A percentile compares a stretch with the other conserved stretches of the same genome.
phyloP scores from a whole-genome alignment of 2,888 invertebrate species.

The Pristionchus mayeri region DNA sequence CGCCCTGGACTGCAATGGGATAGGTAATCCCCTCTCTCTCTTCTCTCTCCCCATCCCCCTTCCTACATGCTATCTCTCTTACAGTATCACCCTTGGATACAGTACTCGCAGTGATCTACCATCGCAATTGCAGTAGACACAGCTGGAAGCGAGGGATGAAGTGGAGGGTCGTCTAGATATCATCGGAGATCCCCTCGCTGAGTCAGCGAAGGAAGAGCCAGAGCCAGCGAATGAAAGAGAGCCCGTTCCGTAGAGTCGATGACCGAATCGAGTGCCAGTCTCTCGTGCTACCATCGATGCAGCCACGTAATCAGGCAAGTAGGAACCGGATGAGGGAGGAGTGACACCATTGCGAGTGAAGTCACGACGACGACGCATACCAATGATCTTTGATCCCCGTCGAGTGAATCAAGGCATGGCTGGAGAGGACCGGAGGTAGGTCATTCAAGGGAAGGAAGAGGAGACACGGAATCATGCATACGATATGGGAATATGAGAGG shows the following conservation, averaged over 20 bases:
- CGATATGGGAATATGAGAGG: neutral
- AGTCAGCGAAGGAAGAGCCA: neutral
- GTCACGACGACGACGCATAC: slow-evolving; percentile 27
- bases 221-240: neutral
- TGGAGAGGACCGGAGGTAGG: slow-evolving; percentile 19
- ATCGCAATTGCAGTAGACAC: slow-evolving; percentile 3
- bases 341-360: neutral
- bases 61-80: neutral
- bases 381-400: slow-evolving; percentile 5
- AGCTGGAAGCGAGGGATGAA: slow-evolving; percentile 27
- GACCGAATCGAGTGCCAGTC: neutral
- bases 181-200: neutral
- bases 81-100: neutral
- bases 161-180: slow-evolving; percentile 24
- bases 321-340: neutral
- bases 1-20: slow-evolving; percentile 41
- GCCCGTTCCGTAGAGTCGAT: slow-evolving; percentile 24
- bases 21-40: neutral
- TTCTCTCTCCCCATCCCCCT: neutral
- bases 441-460: neutral
- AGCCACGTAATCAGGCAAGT: slow-evolving; percentile 18
- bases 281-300: neutral
- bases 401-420: slow-evolving; percentile 17
- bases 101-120: neutral
- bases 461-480: neutral